phyloP scores from a whole-genome alignment of 1,140 invertebrate genomes.

The Macrobrachium nipponense region DNA sequence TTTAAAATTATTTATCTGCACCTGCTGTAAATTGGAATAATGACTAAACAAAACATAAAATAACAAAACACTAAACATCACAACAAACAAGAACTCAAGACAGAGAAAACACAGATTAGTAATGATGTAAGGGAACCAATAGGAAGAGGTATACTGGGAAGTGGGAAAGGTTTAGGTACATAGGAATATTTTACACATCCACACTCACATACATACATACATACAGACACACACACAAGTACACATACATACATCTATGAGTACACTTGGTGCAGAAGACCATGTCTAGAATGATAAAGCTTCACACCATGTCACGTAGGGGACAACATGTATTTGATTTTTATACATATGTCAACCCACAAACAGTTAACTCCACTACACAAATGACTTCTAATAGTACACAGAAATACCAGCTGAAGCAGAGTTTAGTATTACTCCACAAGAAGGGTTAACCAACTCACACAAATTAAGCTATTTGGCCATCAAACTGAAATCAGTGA shows the following conservation, averaged over 20 bases:
- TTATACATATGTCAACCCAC: slow-evolving; percentile 41
- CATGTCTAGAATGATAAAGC: slow-evolving; percentile 25
- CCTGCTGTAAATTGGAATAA: slow-evolving; percentile 28
- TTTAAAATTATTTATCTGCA: neutral
- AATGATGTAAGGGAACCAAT: slow-evolving; percentile 36
- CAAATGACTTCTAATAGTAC: slow-evolving; percentile 21
- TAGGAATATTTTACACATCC: slow-evolving; percentile 39
- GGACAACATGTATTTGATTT: slow-evolving; percentile 21
- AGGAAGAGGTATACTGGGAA: slow-evolving; percentile 18
- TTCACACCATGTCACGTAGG: slow-evolving; percentile 20
- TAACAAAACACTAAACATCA: slow-evolving; percentile 43
- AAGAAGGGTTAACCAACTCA: slow-evolving; percentile 45
- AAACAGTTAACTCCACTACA: slow-evolving; percentile 27
- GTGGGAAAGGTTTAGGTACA: slow-evolving; percentile 33
- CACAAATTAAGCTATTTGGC: slow-evolving; percentile 47
- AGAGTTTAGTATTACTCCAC: slow-evolving; percentile 36
- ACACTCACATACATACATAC: slow-evolving; percentile 16
- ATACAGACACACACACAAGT: neutral
- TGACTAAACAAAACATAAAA: slow-evolving; percentile 42
- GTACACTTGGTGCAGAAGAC: slow-evolving; percentile 13
- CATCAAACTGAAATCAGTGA: slow-evolving; percentile 40
- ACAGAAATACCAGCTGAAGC: slow-evolving; percentile 34
- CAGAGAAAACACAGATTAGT: slow-evolving; percentile 29
- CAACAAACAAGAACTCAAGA: slow-evolving; percentile 57
- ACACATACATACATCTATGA: neutral